These are phyloP conservation scores for Nasonia giraulti DNA, from an alignment of 1,140 invertebrate species.

Conservation along the genomic window DNA sequence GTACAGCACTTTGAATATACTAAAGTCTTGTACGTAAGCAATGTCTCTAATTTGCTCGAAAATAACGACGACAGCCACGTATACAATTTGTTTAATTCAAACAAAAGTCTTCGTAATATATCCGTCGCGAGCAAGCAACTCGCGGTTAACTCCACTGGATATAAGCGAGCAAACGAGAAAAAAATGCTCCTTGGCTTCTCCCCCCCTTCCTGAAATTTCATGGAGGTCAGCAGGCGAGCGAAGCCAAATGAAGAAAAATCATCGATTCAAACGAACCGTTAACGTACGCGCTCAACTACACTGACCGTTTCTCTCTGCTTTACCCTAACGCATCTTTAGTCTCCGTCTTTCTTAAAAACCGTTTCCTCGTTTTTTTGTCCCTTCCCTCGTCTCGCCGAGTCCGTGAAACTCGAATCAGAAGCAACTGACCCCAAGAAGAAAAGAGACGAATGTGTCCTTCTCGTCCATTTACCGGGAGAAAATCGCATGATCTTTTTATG, in stretches of 20 bases:
- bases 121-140: background rate
- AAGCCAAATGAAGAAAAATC: conserved; percentile 1
- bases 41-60: background rate
- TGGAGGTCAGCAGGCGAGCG: background rate
- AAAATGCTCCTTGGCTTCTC: background rate
- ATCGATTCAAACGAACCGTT: background rate
- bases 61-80: too few species aligned
- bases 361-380: background rate
- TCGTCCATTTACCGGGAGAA: background rate
- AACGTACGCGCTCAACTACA: background rate
- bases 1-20: too few species aligned
- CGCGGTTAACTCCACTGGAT: background rate
- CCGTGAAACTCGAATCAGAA: background rate
- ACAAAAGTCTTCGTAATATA: background rate
- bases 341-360: conserved; percentile 3
- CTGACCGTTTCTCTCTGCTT: background rate
- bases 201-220: background rate
- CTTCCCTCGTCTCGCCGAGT: background rate
- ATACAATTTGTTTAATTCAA: background rate
- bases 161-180: background rate
- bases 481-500: background rate
- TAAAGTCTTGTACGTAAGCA: background rate
- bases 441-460: background rate
- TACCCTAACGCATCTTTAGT: conserved; percentile 3
- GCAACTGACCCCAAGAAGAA: background rate